Base-by-base conservation (phyloP, 2,797 vertebrate genomes). In the Octomys mimax region DNA sequence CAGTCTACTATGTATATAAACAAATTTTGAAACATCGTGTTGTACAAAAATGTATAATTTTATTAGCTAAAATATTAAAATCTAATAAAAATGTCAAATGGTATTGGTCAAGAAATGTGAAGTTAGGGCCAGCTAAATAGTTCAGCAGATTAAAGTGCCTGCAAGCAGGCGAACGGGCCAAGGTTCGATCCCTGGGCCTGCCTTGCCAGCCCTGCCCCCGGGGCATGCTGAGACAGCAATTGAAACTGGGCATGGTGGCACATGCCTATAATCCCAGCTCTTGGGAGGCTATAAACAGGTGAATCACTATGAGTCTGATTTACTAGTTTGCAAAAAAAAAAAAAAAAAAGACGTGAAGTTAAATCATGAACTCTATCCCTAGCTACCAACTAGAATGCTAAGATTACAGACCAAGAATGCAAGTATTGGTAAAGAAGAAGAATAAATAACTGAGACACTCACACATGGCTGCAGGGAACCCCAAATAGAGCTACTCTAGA, bases 401-500 rank as follows among this genome's bases (percentile, higher is more conserved):
- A 91, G 80, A 71, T 71, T 14, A 24, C 68, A 84, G 77, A 57
- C 6, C 0, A 42, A 64, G 1, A 5, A 14, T 62, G 2, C 6
- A 24, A 26, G 24, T 49, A 39, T 66, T 33, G 49, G 21, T 70
- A 80, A 83, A 61, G 24, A 54, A 57, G 42, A 64, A 39, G 26
- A 21, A 0, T 24, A 11, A 21, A 0, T 24, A 11, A 10, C 11
- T 13, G 2, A 62, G 49, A 24, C 3, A 0, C 39, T 78, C n/a
- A 61, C 42, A 22, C 1, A 4, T 13, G 24, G 59, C 57, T 52
- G 4, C 42, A 42, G 54, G 54, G 5, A n/a, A 36, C 1, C 5
- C 57, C 6, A 36, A 68, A 10, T 36, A 66, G 39, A 62, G 0
- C 24, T 19, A 22, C 33, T 33, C 46, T 26, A n/a, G 64, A 64